Conservation (phyloP, 2,797 vertebrate genomes). For the Nyctalus aviator region DNA sequence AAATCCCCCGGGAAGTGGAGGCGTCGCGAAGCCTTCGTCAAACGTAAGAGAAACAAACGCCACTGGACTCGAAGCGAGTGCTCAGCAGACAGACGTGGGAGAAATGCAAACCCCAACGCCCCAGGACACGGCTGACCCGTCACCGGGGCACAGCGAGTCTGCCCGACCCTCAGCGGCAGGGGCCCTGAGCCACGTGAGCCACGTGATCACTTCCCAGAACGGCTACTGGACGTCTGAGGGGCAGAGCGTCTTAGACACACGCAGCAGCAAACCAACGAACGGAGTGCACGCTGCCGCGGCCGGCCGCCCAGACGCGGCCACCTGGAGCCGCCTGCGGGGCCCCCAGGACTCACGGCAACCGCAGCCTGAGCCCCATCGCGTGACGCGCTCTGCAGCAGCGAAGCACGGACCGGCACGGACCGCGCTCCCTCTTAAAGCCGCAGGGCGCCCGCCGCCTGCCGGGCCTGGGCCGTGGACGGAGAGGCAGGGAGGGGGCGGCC, state of each 20-base stretch:
- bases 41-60: background rate
- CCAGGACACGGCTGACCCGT: fast-evolving
- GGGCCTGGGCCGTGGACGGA: background rate
- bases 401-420: fast-evolving
- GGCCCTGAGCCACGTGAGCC: too few species aligned
- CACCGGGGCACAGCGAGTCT: too few species aligned
- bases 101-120: fast-evolving
- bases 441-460: background rate
- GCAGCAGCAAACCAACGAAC: fast-evolving
- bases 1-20: background rate
- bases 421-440: background rate
- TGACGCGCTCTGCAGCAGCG: too few species aligned
- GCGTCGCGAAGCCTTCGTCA: too few species aligned
- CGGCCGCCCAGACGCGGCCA: too few species aligned
- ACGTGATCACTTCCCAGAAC: fast-evolving
- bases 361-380: background rate
- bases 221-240: fast-evolving
- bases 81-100: fast-evolving
- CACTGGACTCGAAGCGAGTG: fast-evolving
- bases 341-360: too few species aligned
- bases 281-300: fast-evolving
- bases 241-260: background rate
- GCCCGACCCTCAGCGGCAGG: too few species aligned
- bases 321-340: background rate
- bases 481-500: too few species aligned